These are phyloP conservation scores for Drosophila mayri DNA, from an alignment of 1,140 invertebrate species.

Conservation along the genomic window DNA sequence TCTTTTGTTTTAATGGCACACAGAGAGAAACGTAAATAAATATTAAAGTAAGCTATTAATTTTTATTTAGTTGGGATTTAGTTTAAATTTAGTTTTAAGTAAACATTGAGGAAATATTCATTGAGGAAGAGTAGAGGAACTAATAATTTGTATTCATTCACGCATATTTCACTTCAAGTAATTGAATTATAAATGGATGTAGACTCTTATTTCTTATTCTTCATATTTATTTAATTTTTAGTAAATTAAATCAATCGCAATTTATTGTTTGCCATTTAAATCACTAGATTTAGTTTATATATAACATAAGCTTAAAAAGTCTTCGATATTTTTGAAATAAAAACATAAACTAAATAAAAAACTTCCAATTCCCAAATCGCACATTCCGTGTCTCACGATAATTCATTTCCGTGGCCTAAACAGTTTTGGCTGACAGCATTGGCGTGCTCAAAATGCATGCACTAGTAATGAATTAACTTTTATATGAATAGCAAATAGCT, in stretches of 20 bases:
- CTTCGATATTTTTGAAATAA: not conserved
- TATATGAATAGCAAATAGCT: not conserved
- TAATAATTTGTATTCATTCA: not conserved
- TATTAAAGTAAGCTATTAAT: too few relatives aligned
- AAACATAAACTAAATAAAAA: not conserved
- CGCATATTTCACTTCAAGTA: fast-evolving
- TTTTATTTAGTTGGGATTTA: not conserved
- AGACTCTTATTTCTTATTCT: not conserved
- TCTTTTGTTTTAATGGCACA: conserved; percentile 40
- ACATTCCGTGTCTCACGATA: not conserved
- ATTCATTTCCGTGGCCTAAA: not conserved
- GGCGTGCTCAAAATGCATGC: conserved; percentile 8
- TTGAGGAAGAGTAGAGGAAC: not conserved
- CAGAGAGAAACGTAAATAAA: not conserved
- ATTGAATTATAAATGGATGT: not conserved
- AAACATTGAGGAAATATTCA: not conserved
- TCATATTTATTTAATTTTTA: not conserved
- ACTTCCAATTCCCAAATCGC: not conserved
- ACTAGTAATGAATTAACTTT: conserved; percentile 5
- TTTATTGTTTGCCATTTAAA: too few relatives aligned
- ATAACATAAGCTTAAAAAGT: not conserved
- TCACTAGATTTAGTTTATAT: not conserved
- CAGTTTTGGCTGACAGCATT: not conserved
- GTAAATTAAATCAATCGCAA: too few relatives aligned
- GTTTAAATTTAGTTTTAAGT: not conserved